Evolutionary conservation across 2,113 vertebrate species (phyloP).

Genomic region (Rafetus swinhoei): DNA sequence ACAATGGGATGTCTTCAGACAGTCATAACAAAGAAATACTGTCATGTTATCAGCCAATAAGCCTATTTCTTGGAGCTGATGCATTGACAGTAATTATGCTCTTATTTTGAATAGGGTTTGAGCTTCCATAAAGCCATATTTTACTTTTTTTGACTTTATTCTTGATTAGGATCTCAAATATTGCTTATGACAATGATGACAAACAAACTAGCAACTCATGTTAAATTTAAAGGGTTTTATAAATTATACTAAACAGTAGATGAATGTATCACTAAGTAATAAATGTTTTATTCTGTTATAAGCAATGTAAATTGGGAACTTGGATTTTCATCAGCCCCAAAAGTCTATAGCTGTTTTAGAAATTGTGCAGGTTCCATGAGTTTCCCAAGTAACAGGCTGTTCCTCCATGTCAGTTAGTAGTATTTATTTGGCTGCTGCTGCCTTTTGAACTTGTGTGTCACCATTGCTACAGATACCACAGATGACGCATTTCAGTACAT

Average conservation of each 20-base stretch:
- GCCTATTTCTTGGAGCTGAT: constrained; percentile 44
- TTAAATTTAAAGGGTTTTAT: background rate
- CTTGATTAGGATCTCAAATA: background rate
- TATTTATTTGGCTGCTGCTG: background rate
- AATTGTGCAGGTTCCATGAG: background rate
- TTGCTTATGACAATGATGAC: background rate
- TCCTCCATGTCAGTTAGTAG: background rate
- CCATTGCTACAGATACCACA: background rate
- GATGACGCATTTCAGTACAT: background rate
- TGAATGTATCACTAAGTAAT: background rate
- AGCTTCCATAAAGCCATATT: constrained; percentile 19
- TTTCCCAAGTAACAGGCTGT: background rate
- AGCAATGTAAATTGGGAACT: background rate
- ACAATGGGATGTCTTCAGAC: constrained; percentile 64
- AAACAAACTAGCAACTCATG: background rate
- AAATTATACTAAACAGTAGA: background rate
- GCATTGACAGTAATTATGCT: constrained; percentile 6
- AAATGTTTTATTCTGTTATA: background rate
- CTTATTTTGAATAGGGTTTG: constrained; percentile 30
- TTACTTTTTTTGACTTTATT: background rate
- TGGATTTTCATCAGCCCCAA: background rate
- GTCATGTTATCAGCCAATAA: constrained; percentile 65
- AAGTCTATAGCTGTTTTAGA: background rate
- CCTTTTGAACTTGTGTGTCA: background rate
- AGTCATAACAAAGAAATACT: constrained; percentile 67